Evolutionary conservation across 2,888 invertebrate genomes (phyloP).

Genomic region (Tenthredo distinguenda): DNA sequence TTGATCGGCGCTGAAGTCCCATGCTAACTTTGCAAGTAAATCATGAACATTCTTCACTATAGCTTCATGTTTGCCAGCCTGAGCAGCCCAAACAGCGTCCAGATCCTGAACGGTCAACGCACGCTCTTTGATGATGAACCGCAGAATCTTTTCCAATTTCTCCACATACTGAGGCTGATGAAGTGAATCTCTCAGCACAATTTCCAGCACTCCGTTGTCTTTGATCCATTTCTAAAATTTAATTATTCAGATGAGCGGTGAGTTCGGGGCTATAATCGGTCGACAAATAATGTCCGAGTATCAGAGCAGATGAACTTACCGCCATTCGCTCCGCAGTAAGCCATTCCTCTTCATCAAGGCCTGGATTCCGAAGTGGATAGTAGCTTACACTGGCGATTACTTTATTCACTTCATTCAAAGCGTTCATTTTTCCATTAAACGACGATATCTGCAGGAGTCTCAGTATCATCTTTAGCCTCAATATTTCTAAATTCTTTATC

Average conservation of each 20-base stretch:
- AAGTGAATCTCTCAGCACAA: constrained; percentile 95
- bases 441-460: constrained; percentile 96
- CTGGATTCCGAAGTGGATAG: constrained; percentile 88
- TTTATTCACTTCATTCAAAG: constrained; percentile 98
- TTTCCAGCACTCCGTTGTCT: constrained; percentile 96
- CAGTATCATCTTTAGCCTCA: constrained; percentile 97
- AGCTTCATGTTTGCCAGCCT: constrained; percentile 98
- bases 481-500: constrained; percentile 92
- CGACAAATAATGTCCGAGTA: not conserved
- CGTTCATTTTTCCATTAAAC: constrained; percentile 99
- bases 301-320: constrained; percentile 81
- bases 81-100: constrained; percentile 98
- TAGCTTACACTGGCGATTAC: constrained; percentile 95
- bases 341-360: constrained; percentile 93
- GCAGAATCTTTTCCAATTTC: constrained; percentile 96
- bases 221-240: constrained; percentile 93
- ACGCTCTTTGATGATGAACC: constrained; percentile 97
- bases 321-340: constrained; percentile 96
- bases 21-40: constrained; percentile 96
- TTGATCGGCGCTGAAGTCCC: constrained; percentile 99
- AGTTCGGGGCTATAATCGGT: not conserved
- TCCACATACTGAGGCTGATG: constrained; percentile 99
- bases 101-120: constrained; percentile 94
- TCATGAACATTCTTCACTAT: constrained; percentile 99
- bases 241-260: constrained; percentile 48